phyloP scores from a whole-genome alignment of 2,113 vertebrate species.

The Hydrochoerus hydrochaeris region DNA sequence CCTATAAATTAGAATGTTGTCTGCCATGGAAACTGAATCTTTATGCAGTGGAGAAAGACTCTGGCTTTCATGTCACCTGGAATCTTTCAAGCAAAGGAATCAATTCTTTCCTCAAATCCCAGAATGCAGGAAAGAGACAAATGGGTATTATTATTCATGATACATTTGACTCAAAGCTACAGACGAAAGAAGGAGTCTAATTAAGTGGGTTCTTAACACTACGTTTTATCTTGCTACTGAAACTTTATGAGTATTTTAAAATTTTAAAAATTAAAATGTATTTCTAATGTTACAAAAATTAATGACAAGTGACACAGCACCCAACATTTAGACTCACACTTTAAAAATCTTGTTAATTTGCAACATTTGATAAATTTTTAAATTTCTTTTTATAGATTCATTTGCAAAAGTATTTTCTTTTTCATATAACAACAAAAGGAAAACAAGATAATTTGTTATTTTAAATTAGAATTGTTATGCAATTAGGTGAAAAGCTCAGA shows the following conservation, averaged over 20 bases:
- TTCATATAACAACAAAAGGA: background rate
- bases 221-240: background rate
- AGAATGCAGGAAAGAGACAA: background rate
- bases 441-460: background rate
- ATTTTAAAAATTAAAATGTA: slow-evolving; percentile 35
- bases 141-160: background rate
- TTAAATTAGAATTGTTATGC: slow-evolving; percentile 38
- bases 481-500: slow-evolving; percentile 20
- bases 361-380: slow-evolving; percentile 32
- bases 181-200: slow-evolving; percentile 3
- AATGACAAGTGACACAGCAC: background rate
- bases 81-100: background rate
- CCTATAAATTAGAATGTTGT: background rate
- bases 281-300: slow-evolving; percentile 26
- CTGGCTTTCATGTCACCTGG: background rate
- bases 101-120: background rate
- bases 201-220: background rate
- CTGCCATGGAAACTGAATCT: background rate
- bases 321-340: background rate
- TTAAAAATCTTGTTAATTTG: background rate
- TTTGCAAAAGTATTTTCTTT: background rate
- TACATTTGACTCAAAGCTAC: background rate
- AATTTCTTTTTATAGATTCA: background rate
- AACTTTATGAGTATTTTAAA: slow-evolving; percentile 3
- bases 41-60: background rate